A percentile compares a stretch with the other conserved stretches of the same genome.
Evolutionary conservation across 2,113 vertebrate genomes (phyloP).

Genomic region (Psophia crepitans): DNA sequence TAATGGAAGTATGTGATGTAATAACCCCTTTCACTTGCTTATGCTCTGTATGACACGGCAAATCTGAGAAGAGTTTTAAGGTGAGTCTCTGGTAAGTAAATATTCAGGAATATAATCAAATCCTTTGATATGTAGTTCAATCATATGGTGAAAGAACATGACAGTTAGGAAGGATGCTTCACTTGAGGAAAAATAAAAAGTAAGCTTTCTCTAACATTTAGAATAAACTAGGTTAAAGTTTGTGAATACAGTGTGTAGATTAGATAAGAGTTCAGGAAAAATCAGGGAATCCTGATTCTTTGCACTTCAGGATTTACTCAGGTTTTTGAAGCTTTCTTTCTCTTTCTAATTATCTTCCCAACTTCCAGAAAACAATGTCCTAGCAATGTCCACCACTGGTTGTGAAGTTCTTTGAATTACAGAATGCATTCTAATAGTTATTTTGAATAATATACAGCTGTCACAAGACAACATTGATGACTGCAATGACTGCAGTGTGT

Average conservation of each 20-base stretch:
- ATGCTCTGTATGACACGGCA: not conserved
- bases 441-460: not conserved
- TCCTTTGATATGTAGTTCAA: not conserved
- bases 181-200: not conserved
- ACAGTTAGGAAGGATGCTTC: not conserved
- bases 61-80: not conserved
- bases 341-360: not conserved
- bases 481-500: not conserved
- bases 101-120: not conserved
- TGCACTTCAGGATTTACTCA: not conserved
- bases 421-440: not conserved
- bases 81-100: not conserved
- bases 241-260: not conserved
- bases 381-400: not conserved
- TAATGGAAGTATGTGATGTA: not conserved
- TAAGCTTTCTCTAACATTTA: not conserved
- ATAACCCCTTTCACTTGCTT: not conserved
- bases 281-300: not conserved
- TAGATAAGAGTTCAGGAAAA: not conserved
- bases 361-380: not conserved
- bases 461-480: not conserved
- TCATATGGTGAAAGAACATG: not conserved
- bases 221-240: not conserved
- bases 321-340: not conserved
- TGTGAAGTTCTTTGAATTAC: not conserved